These are phyloP conservation scores for zebrafish (Danio rerio) DNA, from an alignment of 2,113 vertebrate species.

Conservation along the genomic window DNA sequence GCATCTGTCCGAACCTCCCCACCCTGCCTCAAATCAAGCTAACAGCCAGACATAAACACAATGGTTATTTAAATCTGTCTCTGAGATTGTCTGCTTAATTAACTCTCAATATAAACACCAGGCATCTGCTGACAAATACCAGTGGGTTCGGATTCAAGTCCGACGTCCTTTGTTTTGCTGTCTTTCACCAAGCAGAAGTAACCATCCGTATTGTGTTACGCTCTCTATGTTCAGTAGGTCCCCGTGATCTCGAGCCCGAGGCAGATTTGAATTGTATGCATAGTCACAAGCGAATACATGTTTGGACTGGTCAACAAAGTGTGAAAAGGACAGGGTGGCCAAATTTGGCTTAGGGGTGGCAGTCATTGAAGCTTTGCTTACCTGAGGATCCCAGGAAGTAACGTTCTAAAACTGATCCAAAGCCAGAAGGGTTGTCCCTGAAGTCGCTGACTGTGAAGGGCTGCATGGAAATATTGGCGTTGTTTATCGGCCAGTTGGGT, in stretches of 20 bases:
- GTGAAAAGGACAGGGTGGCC: constrained; percentile 19
- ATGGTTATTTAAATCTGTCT: constrained; percentile 34
- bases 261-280: constrained; percentile 9
- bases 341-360: constrained; percentile 14
- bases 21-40: constrained; percentile 15
- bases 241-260: constrained; percentile 11
- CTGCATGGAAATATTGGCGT: constrained; percentile 76
- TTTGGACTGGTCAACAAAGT: constrained; percentile 1
- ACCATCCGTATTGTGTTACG: constrained; percentile 58
- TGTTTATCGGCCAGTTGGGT: constrained; percentile 86
- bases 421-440: constrained; percentile 74
- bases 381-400: constrained; percentile 90
- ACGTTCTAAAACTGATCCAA: constrained; percentile 85
- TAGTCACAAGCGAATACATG: constrained; percentile 37
- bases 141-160: constrained; percentile 66
- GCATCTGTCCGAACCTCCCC: constrained; percentile 30
- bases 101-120: constrained; percentile 73
- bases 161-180: constrained; percentile 67
- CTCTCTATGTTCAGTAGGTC: constrained; percentile 57
- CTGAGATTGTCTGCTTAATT: constrained; percentile 24
- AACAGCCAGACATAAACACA: constrained; percentile 26
- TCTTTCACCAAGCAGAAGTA: constrained; percentile 64
- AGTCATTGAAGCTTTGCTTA: constrained; percentile 62
- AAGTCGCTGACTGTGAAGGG: constrained; percentile 81
- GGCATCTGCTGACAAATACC: constrained; percentile 66